Base-by-base conservation (phyloP, 2,797 vertebrate genomes). In the Leptatherina wallacei region DNA sequence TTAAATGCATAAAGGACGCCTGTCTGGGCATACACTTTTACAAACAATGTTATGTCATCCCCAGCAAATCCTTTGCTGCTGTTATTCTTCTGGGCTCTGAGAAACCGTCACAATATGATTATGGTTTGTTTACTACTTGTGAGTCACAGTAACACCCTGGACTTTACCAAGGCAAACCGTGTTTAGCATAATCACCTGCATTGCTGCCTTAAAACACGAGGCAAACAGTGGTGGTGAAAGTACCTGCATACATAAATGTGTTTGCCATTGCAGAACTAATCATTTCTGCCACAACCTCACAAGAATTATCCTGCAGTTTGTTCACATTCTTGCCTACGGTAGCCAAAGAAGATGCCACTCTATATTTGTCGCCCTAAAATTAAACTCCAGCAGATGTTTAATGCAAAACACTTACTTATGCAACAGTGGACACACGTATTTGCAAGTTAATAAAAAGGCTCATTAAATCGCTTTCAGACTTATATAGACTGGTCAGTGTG, bases 111-210 rank as follows among this genome's bases (percentile, higher is more conserved):
- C 71, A 81, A 65, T 77, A 61, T 69, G 77, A 86, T 84, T 80
- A 89, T 20, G 71, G 71, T 77, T 83, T 84, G 78, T 77, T 86
- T 86, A 56, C 61, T 74, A 6, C 10, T 42, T 54, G 75, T 85
- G 69, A 86, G 78, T 66, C 61, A 38, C 58, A 71, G 81, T 75
- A 65, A 72, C 67, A 49, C 61, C 62, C 69, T 38, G 10, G 75
- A 85, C 74, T 76, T 63, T 54, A 84, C 52, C 32, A n/a, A 63
- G 60, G 18, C 73, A 3, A 78, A 69, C 56, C 16, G 47, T 52
- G 13, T 70, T 74, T 65, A 63, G 61, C 10, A 4, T 67, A 56
- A 76, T 75, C 62, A 54, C 38, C 3, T 13, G 27, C 24, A 64
- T 12, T 54, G 32, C 36, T 0, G 30, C 62, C 62, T 44, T 11